A percentile compares a stretch with the other conserved stretches of the same genome.
Evolutionary conservation across 2,888 invertebrate genomes (phyloP).

Genomic region (Tetranychus truncatus): DNA sequence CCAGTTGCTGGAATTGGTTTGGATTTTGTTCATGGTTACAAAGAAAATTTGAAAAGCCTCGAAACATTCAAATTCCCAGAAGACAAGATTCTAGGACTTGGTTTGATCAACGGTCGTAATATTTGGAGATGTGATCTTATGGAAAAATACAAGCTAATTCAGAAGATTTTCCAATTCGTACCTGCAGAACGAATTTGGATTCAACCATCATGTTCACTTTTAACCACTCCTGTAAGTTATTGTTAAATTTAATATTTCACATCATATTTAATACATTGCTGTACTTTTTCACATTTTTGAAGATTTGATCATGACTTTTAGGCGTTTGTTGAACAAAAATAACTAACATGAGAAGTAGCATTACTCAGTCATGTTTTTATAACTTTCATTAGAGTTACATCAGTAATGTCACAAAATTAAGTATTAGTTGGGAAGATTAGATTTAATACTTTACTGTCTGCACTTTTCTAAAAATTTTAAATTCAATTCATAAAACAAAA

Average conservation of each 20-base stretch:
- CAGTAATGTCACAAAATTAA: too few relatives aligned
- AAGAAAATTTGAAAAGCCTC: not conserved
- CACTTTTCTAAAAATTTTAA: too few relatives aligned
- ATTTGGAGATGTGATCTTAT: constrained; percentile 7
- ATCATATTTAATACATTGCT: not conserved
- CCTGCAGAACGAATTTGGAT: not conserved
- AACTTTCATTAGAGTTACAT: too few relatives aligned
- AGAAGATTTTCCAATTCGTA: not conserved
- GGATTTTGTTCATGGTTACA: constrained; percentile 3
- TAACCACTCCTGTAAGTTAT: not conserved
- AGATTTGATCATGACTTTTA: too few relatives aligned
- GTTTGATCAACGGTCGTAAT: constrained; percentile 9
- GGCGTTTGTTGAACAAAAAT: too few relatives aligned
- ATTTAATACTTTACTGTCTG: too few relatives aligned
- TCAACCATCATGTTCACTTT: constrained; percentile 4
- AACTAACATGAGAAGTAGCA: too few relatives aligned
- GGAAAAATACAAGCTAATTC: not conserved
- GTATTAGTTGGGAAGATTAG: too few relatives aligned
- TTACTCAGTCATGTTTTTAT: too few relatives aligned
- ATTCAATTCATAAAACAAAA: too few relatives aligned
- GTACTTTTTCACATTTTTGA: too few relatives aligned
- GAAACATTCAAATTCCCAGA: not conserved
- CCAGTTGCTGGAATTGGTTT: constrained; percentile 3
- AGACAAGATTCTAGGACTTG: not conserved
- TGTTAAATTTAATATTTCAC: not conserved